phyloP scores from a whole-genome alignment of 1,140 invertebrate species.

The Conopomorpha cramerella region DNA sequence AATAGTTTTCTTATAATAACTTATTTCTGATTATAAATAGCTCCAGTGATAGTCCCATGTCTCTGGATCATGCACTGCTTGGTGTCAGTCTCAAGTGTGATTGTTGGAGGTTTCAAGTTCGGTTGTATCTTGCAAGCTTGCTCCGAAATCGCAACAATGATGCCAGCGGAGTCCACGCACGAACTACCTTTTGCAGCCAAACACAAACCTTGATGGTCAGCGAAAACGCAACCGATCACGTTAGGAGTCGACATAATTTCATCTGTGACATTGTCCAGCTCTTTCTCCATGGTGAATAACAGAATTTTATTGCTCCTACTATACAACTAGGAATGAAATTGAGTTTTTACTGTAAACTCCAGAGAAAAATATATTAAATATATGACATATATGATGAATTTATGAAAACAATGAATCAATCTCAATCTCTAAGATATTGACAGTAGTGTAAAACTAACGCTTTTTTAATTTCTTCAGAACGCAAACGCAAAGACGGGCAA shows the following conservation, averaged over 20 bases:
- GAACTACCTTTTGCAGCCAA: constrained; percentile 64
- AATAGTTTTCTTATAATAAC: too few relatives aligned
- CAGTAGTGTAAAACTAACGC: too few relatives aligned
- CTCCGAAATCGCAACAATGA: constrained; percentile 67
- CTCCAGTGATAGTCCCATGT: constrained; percentile 66
- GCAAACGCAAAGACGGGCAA: too few relatives aligned
- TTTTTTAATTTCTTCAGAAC: too few relatives aligned
- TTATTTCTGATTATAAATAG: constrained; percentile 64
- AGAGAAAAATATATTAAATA: too few relatives aligned
- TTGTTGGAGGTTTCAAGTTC: constrained; percentile 60
- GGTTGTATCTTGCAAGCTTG: constrained; percentile 68
- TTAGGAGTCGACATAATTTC: constrained; percentile 60
- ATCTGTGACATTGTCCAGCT: constrained; percentile 61
- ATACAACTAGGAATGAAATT: too few relatives aligned
- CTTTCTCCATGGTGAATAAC: constrained; percentile 55
- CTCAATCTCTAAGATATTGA: too few relatives aligned
- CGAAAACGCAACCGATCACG: constrained; percentile 64
- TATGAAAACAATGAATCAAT: too few relatives aligned
- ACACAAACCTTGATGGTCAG: constrained; percentile 68
- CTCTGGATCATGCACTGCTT: constrained; percentile 66
- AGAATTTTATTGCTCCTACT: too few relatives aligned
- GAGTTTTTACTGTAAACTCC: too few relatives aligned
- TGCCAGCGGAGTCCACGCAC: constrained; percentile 63
- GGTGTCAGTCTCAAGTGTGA: constrained; percentile 64
- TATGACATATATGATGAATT: too few relatives aligned